These are phyloP conservation scores for Pollenia griseotomentosa DNA, from an alignment of 2,888 invertebrate species.

Conservation along the genomic window DNA sequence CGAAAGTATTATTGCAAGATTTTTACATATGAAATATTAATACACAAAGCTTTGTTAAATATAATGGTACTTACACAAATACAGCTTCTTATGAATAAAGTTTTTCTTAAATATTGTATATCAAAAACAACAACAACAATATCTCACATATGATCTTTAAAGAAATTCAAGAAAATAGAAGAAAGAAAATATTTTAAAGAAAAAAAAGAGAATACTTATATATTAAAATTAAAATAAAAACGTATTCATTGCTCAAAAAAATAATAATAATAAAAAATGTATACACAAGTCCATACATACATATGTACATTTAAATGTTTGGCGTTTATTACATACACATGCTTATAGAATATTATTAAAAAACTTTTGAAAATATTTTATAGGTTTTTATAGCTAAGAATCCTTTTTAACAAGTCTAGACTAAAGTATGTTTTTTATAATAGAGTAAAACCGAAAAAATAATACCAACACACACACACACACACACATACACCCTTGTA, in stretches of 20 bases:
- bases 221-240: constrained; percentile 3
- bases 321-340: background rate
- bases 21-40: constrained; percentile 30
- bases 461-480: background rate
- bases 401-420: constrained; percentile 57
- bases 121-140: constrained; percentile 30
- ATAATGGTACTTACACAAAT: constrained; percentile 28
- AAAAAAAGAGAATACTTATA: background rate
- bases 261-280: background rate
- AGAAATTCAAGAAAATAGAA: background rate
- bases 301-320: background rate
- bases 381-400: constrained; percentile 39
- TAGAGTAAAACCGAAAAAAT: background rate
- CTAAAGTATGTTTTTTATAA: constrained; percentile 32
- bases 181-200: constrained; percentile 1
- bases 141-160: constrained; percentile 20
- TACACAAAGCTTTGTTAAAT: constrained; percentile 24
- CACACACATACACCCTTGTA: background rate
- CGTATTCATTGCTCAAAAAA: constrained; percentile 28
- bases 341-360: constrained; percentile 23
- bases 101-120: constrained; percentile 19
- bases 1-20: constrained; percentile 6
- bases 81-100: constrained; percentile 19
- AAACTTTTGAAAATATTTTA: constrained; percentile 55
- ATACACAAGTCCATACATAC: constrained; percentile 3